These are phyloP conservation scores for Cryptoblepharus egeriae DNA, from an alignment of 2,797 vertebrate genomes.

Conservation along the genomic window DNA sequence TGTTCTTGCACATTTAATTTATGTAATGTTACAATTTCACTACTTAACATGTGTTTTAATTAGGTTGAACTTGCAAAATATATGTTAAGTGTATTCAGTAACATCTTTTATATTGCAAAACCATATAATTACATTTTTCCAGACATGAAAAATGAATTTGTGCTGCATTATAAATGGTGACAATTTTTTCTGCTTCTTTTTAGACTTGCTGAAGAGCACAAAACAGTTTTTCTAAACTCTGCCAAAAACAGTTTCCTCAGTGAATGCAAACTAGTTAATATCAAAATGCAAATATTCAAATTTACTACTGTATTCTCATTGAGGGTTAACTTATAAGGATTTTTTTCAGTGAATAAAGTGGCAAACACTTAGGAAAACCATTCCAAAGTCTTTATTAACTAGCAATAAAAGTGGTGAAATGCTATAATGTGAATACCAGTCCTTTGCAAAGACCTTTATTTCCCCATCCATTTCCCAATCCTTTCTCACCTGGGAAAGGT, in stretches of 20 bases:
- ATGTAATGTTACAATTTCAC: constrained; percentile 61
- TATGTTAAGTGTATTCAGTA: constrained; percentile 67
- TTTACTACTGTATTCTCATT: constrained; percentile 42
- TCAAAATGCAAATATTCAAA: constrained; percentile 50
- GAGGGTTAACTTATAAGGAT: too few species aligned
- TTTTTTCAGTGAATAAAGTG: background rate
- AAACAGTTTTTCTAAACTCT: constrained; percentile 57
- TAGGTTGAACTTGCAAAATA: constrained; percentile 73
- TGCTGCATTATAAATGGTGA: constrained; percentile 73
- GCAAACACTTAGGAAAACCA: background rate
- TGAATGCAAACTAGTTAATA: constrained; percentile 58
- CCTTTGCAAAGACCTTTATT: background rate
- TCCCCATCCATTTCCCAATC: too few species aligned
- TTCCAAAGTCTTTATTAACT: background rate
- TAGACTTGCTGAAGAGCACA: constrained; percentile 74
- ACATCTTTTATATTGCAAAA: constrained; percentile 74
- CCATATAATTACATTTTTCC: constrained; percentile 75
- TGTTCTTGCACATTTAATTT: constrained; percentile 65
- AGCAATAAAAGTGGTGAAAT: background rate
- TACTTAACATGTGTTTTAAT: constrained; percentile 71
- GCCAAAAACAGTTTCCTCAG: constrained; percentile 68
- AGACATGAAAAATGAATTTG: constrained; percentile 78
- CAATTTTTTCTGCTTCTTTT: constrained; percentile 76
- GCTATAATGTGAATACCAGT: background rate
- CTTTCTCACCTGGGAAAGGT: too few species aligned